These are phyloP conservation scores for Butorides virescens DNA, from an alignment of 2,113 vertebrate species.

Conservation along the genomic window DNA sequence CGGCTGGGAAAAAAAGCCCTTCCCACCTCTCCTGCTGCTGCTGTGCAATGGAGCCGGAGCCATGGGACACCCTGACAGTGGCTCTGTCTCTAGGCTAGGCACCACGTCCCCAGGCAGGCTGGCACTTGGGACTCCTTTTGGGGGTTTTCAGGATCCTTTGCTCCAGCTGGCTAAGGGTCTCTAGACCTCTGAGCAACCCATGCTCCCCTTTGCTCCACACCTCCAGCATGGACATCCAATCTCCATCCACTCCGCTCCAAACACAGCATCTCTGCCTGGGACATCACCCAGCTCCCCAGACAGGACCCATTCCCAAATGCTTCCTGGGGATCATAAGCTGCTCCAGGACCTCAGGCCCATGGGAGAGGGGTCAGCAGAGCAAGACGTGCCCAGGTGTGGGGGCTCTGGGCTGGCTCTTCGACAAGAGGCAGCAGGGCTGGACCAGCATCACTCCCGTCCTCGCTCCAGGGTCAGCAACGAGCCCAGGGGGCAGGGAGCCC, in stretches of 20 bases:
- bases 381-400: fast-evolving
- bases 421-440: background rate
- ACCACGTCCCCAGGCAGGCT: background rate
- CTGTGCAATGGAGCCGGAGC: background rate
- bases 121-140: background rate
- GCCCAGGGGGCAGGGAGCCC: background rate
- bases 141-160: background rate
- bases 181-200: background rate
- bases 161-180: background rate
- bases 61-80: fast-evolving
- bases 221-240: background rate
- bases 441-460: background rate
- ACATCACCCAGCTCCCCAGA: background rate
- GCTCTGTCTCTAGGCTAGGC: background rate
- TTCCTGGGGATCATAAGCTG: background rate
- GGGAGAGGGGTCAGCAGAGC: background rate
- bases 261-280: background rate
- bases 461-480: fast-evolving
- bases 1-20: background rate
- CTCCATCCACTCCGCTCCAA: background rate
- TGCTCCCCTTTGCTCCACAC: background rate
- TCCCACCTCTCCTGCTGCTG: background rate
- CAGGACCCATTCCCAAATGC: background rate
- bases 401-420: background rate
- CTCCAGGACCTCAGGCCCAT: background rate